Base-by-base conservation (phyloP, 2,113 vertebrate species). In the Cyanoliseus patagonus region DNA sequence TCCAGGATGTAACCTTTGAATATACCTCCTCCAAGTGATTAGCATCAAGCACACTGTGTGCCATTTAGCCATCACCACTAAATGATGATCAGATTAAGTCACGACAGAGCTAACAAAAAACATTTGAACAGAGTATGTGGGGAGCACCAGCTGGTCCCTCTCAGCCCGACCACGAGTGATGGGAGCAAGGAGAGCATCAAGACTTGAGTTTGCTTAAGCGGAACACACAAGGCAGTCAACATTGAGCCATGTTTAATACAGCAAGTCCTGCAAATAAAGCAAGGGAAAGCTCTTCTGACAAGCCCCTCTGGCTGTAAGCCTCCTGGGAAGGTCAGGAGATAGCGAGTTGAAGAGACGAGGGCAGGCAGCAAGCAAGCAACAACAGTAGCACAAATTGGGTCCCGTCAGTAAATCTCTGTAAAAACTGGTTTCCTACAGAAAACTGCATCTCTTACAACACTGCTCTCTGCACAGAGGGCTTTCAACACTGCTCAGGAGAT, bases 101-200 rank as follows among this genome's bases (percentile, higher is more conserved):
- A 31, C 2, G 31, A 73, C 62, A 92, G n/a, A 70, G 10, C 14
- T 13, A 62, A 73, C 1, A 0, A 76, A 70, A 59, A 35, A 5
- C 3, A 6, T 0, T 4, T 27, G 31, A 92, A 35, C 11, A 16
- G 25, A 17, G 46, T 10, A n/a, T 0, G 2, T 25, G 52, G 39
- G 37, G 28, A 89, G 33, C 51, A 55, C 35, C 51, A 19, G 39
- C 4, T 0, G 2, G 35, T 7, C 17, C 62, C 61, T 64, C 66
- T 75, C n/a, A 79, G 53, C 17, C 42, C 0, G 0, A 52, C n/a
- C 46, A 44, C 0, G 0, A 83, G 61, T 0, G 0, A 17, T 3
- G 10, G 72, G 28, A 84, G 35, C 57, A 49, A 87, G 33, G 22
- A 30, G 17, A 74, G 7, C 73, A 87, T 22, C 53, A 33, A 52